Conservation (phyloP, 2,113 vertebrate genomes). For the Deroptyus accipitrinus region DNA sequence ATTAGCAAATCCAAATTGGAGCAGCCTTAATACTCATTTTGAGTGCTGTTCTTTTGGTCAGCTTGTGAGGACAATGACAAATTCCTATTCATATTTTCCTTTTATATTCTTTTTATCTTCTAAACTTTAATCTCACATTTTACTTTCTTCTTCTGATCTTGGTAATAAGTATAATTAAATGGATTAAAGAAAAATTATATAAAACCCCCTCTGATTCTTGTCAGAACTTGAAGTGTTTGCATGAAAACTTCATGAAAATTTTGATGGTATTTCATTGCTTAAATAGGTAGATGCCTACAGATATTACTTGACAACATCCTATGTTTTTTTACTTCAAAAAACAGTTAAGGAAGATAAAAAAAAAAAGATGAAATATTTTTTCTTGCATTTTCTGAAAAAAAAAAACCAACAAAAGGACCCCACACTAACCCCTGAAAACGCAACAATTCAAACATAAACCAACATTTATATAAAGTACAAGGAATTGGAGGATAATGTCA, state of each 20-base stretch:
- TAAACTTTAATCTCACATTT: neutral
- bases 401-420: neutral
- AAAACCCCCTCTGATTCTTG: neutral
- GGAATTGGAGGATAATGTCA: neutral
- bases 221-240: neutral
- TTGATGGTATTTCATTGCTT: neutral
- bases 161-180: neutral
- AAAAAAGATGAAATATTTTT: neutral
- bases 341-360: neutral
- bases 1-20: neutral
- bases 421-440: neutral
- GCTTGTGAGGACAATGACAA: neutral
- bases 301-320: neutral
- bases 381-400: neutral
- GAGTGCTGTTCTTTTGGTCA: neutral
- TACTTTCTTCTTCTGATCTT: neutral
- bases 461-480: neutral
- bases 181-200: neutral
- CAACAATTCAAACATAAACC: neutral
- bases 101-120: neutral
- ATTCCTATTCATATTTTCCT: neutral
- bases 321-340: neutral
- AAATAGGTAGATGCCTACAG: neutral
- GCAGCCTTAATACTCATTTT: neutral
- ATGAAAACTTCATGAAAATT: neutral